phyloP scores from a whole-genome alignment of 2,113 vertebrate species.

The Paramormyrops kingsleyae region DNA sequence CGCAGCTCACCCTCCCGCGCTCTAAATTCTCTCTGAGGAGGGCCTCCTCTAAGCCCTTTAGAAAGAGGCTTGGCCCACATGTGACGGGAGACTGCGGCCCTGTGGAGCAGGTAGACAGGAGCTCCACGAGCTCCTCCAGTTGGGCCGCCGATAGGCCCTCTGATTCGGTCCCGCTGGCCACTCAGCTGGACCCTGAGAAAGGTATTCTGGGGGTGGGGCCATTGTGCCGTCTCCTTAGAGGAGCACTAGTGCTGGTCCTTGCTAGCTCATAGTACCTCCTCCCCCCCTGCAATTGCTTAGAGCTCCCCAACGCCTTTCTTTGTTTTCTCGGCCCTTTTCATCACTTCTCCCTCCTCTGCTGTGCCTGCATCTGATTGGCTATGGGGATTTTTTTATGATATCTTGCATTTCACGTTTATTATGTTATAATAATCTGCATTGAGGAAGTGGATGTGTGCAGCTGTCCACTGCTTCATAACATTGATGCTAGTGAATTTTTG shows the following conservation, averaged over 20 bases:
- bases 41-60: slow-evolving; percentile 51
- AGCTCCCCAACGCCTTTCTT: not conserved
- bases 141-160: slow-evolving; percentile 33
- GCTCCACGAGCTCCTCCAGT: slow-evolving; percentile 28
- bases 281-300: not conserved
- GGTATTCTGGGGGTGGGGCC: slow-evolving; percentile 61
- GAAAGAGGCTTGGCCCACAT: slow-evolving; percentile 42
- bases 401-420: not conserved
- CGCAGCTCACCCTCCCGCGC: slow-evolving; percentile 73
- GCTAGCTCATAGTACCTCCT: not conserved
- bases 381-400: not conserved
- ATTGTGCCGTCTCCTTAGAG: not conserved
- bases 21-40: slow-evolving; percentile 61
- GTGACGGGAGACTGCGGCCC: slow-evolving; percentile 28
- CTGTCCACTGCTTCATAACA: not conserved
- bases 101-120: slow-evolving; percentile 39
- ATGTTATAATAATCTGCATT: not conserved
- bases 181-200: slow-evolving; percentile 70
- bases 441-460: not conserved
- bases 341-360: not conserved
- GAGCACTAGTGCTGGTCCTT: not conserved
- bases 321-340: not conserved
- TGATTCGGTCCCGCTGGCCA: slow-evolving; percentile 62
- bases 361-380: not conserved
- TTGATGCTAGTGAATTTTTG: not conserved